Conservation (phyloP, 2,888 invertebrate species). For the Petrolisthes manimaculis region DNA sequence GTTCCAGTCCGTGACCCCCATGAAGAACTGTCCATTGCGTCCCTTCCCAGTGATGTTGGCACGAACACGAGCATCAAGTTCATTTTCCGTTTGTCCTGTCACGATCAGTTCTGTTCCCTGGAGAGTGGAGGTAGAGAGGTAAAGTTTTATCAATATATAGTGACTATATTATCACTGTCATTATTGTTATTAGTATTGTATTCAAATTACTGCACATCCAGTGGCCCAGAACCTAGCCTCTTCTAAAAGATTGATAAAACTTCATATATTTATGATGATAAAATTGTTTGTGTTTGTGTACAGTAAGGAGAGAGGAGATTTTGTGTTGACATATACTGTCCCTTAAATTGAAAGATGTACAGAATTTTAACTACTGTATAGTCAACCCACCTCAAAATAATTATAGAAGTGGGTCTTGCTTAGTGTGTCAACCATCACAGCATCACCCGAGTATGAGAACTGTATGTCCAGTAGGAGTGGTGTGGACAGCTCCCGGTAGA, state of each 20-base stretch:
- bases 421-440: conserved; percentile 66
- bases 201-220: no score
- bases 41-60: conserved; percentile 65
- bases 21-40: conserved; percentile 61
- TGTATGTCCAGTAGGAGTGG: conserved; percentile 78
- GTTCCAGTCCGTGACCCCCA: conserved; percentile 64
- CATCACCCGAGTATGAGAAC: conserved; percentile 74
- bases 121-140: background rate
- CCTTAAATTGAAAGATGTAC: no score
- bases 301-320: no score
- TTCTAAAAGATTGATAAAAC: no score
- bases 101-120: conserved; percentile 65
- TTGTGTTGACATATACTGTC: no score
- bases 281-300: no score
- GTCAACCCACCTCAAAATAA: conserved; percentile 54
- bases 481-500: conserved; percentile 76
- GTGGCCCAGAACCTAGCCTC: no score
- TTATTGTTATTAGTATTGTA: background rate
- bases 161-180: background rate
- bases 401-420: conserved; percentile 63
- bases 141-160: background rate
- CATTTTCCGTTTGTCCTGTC: conserved; percentile 51
- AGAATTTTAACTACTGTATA: no score
- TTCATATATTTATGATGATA: no score
- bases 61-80: conserved; percentile 32